Evolutionary conservation across 2,797 vertebrate genomes (phyloP).

Genomic region (Crocidura indochinensis): DNA sequence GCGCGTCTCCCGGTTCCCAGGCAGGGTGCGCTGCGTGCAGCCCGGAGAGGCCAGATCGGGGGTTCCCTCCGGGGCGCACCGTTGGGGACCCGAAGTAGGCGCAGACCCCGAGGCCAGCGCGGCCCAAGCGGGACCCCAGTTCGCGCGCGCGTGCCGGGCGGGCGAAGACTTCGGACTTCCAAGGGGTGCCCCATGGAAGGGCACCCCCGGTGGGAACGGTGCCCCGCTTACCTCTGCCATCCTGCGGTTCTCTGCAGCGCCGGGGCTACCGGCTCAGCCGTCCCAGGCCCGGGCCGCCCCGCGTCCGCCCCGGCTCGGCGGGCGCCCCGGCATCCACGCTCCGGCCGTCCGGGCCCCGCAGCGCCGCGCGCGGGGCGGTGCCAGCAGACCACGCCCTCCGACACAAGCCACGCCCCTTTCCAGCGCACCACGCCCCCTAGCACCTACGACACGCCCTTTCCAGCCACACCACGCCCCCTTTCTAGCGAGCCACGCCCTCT

Average conservation of each 20-base stretch:
- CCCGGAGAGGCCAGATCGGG: too few species aligned
- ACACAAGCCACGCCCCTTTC: background rate
- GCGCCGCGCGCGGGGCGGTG: slow-evolving; percentile 76
- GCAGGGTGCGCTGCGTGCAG: too few species aligned
- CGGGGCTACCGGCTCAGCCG: slow-evolving; percentile 40
- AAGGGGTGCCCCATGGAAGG: background rate
- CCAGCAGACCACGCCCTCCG: background rate
- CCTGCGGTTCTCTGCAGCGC: slow-evolving; percentile 57
- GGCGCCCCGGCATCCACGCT: slow-evolving; percentile 71
- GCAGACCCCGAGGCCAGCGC: background rate
- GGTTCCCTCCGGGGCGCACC: too few species aligned
- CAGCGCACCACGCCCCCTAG: background rate
- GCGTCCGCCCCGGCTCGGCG: slow-evolving; percentile 81
- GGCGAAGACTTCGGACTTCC: background rate
- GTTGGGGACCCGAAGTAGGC: background rate
- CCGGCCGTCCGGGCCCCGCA: slow-evolving; percentile 74
- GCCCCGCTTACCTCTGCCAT: slow-evolving; percentile 93
- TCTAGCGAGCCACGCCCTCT: too few species aligned
- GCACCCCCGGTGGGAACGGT: slow-evolving; percentile 89
- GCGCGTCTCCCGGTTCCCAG: too few species aligned
- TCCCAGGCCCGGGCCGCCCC: slow-evolving; percentile 66
- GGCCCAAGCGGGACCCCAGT: background rate
- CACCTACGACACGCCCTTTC: slow-evolving; percentile 23
- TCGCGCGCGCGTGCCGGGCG: background rate
- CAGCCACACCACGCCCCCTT: slow-evolving; percentile 77